Conservation (phyloP, 2,113 vertebrate species). For the Prinia subflava region DNA sequence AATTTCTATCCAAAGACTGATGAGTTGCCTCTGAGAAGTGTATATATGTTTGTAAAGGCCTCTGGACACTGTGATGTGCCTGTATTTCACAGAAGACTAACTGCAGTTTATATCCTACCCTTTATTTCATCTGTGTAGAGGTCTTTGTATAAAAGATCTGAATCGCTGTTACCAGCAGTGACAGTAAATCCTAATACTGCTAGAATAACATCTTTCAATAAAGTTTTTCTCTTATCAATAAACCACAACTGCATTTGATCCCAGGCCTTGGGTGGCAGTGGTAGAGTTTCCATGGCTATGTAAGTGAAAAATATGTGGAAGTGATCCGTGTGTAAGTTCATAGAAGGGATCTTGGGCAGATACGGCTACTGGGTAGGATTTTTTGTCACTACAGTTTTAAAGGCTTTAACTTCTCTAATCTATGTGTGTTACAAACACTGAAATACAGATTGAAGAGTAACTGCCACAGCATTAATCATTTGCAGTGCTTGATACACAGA, state of each 20-base stretch:
- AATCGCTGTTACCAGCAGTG: not conserved
- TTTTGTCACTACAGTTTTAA: not conserved
- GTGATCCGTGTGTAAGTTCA: not conserved
- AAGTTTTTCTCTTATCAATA: not conserved
- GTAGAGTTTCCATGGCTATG: not conserved
- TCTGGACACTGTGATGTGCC: fast-evolving
- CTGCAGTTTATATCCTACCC: not conserved
- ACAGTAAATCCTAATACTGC: not conserved
- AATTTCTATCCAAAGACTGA: fast-evolving
- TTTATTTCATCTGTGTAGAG: not conserved
- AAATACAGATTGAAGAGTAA: not conserved
- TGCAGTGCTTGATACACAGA: not conserved
- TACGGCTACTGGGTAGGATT: not conserved
- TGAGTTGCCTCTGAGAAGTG: not conserved
- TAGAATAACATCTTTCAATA: not conserved
- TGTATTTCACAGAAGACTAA: not conserved
- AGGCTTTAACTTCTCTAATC: not conserved
- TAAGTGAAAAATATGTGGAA: not conserved
- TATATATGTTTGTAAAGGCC: fast-evolving
- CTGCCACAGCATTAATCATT: not conserved
- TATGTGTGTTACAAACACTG: not conserved
- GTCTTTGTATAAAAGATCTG: not conserved
- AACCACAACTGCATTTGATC: not conserved
- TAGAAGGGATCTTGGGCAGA: not conserved
- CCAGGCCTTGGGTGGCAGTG: not conserved